phyloP scores from a whole-genome alignment of 2,888 invertebrate genomes.

The Melipona bicolor region DNA sequence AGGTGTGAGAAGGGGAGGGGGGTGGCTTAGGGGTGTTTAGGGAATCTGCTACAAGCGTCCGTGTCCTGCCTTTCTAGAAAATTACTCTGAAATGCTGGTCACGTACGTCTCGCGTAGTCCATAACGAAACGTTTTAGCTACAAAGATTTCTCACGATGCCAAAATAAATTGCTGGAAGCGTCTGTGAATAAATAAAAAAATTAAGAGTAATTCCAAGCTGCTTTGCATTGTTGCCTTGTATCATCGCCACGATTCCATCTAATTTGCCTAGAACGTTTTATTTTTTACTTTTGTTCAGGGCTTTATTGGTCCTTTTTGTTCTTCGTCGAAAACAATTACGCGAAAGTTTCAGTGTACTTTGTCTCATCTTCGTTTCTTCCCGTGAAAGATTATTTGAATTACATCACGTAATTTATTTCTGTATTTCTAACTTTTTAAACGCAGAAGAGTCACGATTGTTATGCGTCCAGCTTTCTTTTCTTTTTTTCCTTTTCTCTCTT shows the following conservation, averaged over 20 bases:
- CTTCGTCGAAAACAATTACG: conserved; percentile 9
- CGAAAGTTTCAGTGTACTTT: neutral
- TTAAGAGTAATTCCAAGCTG: neutral
- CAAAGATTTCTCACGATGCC: conserved; percentile 33
- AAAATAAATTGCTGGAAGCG: conserved; percentile 25
- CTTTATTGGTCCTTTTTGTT: neutral
- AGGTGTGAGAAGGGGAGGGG: no score
- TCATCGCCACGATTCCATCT: neutral
- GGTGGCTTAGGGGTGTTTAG: no score
- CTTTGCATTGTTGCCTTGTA: neutral
- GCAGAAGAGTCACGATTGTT: neutral
- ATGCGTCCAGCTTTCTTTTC: neutral
- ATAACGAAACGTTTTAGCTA: conserved; percentile 47
- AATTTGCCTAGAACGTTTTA: neutral
- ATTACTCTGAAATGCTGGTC: conserved; percentile 25
- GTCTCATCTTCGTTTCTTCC: neutral
- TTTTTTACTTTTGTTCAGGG: neutral
- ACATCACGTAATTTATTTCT: neutral
- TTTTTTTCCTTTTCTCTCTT: no score
- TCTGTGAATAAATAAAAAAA: conserved; percentile 39
- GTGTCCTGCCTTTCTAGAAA: neutral
- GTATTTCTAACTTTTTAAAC: neutral
- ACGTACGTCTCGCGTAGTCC: conserved; percentile 36
- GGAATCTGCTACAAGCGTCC: neutral
- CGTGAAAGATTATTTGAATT: conserved; percentile 2